Conservation (phyloP, 2,113 vertebrate genomes). For the Spea bombifrons region DNA sequence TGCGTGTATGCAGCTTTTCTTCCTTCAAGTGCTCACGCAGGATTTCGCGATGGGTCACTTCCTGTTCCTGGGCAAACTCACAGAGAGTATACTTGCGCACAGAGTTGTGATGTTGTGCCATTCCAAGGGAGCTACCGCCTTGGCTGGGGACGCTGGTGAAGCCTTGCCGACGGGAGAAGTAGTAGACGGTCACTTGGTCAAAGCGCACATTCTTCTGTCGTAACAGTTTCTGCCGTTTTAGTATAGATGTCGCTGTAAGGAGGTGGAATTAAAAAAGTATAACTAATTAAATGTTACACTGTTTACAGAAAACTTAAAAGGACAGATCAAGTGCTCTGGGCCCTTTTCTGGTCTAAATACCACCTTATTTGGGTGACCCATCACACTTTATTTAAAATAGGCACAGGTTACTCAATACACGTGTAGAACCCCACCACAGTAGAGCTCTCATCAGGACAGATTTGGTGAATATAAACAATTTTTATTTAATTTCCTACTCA, state of each 20-base stretch:
- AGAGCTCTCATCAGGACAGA: too few relatives aligned
- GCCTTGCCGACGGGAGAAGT: slow-evolving; percentile 93
- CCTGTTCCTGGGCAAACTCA: slow-evolving; percentile 93
- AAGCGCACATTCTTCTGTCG: slow-evolving; percentile 87
- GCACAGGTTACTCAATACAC: too few relatives aligned
- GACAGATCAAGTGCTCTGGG: too few relatives aligned
- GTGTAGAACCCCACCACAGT: too few relatives aligned
- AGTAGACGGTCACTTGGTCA: slow-evolving; percentile 93
- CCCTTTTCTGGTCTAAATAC: too few relatives aligned
- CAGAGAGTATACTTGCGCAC: slow-evolving; percentile 89
- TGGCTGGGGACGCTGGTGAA: slow-evolving; percentile 98
- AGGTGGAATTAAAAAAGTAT: slow-evolving; percentile 6
- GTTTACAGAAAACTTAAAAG: too few relatives aligned
- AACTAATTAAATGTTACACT: too few relatives aligned
- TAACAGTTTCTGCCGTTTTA: slow-evolving; percentile 81
- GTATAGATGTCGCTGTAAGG: slow-evolving; percentile 86
- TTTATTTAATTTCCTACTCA: too few relatives aligned
- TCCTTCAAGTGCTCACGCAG: slow-evolving; percentile 88
- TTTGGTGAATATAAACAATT: too few relatives aligned
- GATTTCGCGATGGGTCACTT: slow-evolving; percentile 84
- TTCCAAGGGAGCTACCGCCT: slow-evolving; percentile 94
- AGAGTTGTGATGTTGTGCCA: slow-evolving; percentile 88
- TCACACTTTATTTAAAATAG: too few relatives aligned
- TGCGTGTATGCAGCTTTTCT: slow-evolving; percentile 91
- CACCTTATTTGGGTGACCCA: too few relatives aligned